Base-by-base conservation (phyloP, 2,888 invertebrate genomes). In the Folsomia candida region DNA sequence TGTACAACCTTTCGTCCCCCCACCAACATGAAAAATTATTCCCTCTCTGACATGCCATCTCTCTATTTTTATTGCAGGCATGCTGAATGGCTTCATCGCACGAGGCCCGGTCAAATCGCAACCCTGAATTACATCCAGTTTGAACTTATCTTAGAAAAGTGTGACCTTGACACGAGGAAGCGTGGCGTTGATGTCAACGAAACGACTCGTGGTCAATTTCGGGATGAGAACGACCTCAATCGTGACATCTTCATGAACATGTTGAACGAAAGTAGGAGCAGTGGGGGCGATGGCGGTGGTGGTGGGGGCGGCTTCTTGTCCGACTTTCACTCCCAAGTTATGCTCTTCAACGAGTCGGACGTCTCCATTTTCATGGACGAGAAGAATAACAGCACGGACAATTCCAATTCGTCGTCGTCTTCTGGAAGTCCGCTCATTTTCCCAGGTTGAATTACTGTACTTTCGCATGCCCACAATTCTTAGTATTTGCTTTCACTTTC, bases 101-200 rank as follows among this genome's bases (percentile, higher is more conserved):
- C 73, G 3, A 65, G 75, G 51, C 29, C 61, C 4, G 73, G 75
- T 14, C 61, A 51, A 1, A 64, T 79, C 58, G 75, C 67, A 2
- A 58, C 60, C 11, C 57, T 79, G 2, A 78, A 78, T 70, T 72
- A 75, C n/a, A 69, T 79, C 28, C 76, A 78, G 65, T 79, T 76
- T 69, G 72, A 76, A 18, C 61, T 79, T 6, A 69, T 79, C 37
- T n/a, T 76, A 14, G 76, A 77, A 51, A 76, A 74, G 37, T 76
- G 76, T 57, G 67, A 69, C 2, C 28, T 76, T 9, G 69, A 72
- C 25, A 65, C 68, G 11, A 2, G 25, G 51, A 29, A 24, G 24
- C n/a, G 47, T 47, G 64, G 64, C 22, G 2, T 24, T 2, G 27
- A n/a, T 2, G 6, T 37, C 27, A 3, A 3, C 22, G 59, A 59